Percentiles rank a stretch among this genome's conserved stretches.
Evolutionary conservation across 2,113 vertebrate genomes (phyloP).

Genomic region (Symphodus melops): DNA sequence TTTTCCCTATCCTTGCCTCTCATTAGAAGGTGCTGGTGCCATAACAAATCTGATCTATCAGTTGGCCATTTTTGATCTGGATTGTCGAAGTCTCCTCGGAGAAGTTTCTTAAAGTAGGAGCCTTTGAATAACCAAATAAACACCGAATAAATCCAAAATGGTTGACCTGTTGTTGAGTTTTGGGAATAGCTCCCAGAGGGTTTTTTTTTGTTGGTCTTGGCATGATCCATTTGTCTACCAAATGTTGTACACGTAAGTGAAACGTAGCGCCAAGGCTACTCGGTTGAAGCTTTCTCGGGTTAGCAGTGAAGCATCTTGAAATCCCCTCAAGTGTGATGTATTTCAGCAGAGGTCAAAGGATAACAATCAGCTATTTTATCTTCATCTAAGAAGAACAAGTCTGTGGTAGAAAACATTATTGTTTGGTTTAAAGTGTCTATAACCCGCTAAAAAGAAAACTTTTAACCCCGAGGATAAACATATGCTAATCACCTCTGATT

Average conservation of each 20-base stretch:
- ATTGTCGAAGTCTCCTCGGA: no score
- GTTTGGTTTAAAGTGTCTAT: neutral
- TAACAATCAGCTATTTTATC: neutral
- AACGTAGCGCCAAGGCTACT: neutral
- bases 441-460: neutral
- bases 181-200: neutral
- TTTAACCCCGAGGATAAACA: neutral
- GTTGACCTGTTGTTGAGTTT: neutral
- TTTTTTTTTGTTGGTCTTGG: neutral
- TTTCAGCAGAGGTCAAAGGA: neutral
- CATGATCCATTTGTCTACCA: neutral
- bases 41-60: no score
- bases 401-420: neutral
- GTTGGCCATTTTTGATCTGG: no score
- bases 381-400: neutral
- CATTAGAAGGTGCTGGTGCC: neutral
- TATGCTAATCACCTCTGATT: slow-evolving; percentile 51
- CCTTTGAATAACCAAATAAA: no score
- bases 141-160: no score
- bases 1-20: neutral
- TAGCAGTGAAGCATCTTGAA: no score
- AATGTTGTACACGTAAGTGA: neutral
- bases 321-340: no score
- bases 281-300: no score
- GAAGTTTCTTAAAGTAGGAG: no score